Evolutionary conservation across 2,888 invertebrate genomes (phyloP).

Genomic region (Drosophila neotestacea): DNA sequence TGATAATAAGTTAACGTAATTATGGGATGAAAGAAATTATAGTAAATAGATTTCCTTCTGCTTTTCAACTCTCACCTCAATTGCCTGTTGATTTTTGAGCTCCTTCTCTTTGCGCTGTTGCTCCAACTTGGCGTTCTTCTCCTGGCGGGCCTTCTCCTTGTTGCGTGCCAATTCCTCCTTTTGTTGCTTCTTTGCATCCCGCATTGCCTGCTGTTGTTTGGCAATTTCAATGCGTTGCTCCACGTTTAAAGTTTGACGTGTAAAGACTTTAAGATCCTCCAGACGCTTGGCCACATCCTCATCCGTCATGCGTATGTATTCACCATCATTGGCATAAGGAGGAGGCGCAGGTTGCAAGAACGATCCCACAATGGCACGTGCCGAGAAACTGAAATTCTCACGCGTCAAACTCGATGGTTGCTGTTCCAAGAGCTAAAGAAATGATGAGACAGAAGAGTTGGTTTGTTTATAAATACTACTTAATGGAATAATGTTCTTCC

Average conservation of each 20-base stretch:
- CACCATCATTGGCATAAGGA: conserved; percentile 88
- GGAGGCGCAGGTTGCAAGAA: conserved; percentile 92
- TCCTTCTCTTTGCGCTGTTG: conserved; percentile 93
- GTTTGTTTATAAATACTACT: background rate
- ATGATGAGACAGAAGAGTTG: background rate
- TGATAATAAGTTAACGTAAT: too few species aligned
- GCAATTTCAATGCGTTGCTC: conserved; percentile 92
- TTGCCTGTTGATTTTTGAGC: conserved; percentile 92
- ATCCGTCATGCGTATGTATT: conserved; percentile 91
- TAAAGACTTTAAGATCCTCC: conserved; percentile 89
- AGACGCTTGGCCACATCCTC: conserved; percentile 92
- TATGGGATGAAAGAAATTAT: too few species aligned
- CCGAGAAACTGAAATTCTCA: conserved; percentile 97
- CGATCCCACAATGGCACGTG: conserved; percentile 95
- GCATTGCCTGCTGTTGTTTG: conserved; percentile 89
- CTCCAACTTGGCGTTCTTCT: conserved; percentile 93
- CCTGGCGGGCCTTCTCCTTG: conserved; percentile 87
- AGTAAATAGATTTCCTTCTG: too few species aligned
- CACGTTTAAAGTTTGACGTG: conserved; percentile 89
- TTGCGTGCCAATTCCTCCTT: conserved; percentile 88
- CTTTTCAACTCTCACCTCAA: conserved; percentile 89
- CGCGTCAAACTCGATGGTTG: conserved; percentile 89
- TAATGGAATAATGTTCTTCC: background rate
- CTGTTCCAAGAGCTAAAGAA: conserved; percentile 89
- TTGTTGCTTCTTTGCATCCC: conserved; percentile 91